Percentiles rank a stretch among this genome's conserved stretches.
These are phyloP conservation scores for Tetramorium parvispinum DNA, from an alignment of 1,140 invertebrate genomes.

Conservation along the genomic window DNA sequence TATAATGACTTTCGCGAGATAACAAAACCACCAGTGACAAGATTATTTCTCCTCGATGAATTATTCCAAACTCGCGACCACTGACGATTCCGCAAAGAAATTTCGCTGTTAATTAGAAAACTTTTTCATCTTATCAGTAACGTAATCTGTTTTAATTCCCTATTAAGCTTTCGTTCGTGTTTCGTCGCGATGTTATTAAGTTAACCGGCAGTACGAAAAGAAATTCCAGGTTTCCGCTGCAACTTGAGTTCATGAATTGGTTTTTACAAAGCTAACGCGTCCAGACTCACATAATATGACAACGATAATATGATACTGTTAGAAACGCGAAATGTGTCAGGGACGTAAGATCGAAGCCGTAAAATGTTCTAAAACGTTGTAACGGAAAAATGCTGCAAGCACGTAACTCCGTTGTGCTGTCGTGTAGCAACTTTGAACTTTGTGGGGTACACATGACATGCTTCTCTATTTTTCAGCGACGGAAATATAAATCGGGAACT, in stretches of 20 bases:
- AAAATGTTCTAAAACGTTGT: slow-evolving; percentile 1
- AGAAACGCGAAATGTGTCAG: background rate
- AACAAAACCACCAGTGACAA: slow-evolving; percentile 8
- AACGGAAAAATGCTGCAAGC: slow-evolving; percentile 3
- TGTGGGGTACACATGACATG: background rate
- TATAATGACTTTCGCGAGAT: slow-evolving; percentile 30
- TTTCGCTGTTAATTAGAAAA: slow-evolving; percentile 58
- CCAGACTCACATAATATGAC: background rate
- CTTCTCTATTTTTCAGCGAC: slow-evolving; percentile 12
- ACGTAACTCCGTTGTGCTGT: background rate
- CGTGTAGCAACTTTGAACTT: slow-evolving; percentile 8
- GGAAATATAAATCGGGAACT: slow-evolving; percentile 18
- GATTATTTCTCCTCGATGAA: slow-evolving; percentile 33
- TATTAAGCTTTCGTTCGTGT: slow-evolving; percentile 37
- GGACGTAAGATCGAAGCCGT: background rate
- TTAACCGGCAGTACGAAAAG: slow-evolving; percentile 3
- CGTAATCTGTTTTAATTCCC: slow-evolving; percentile 41
- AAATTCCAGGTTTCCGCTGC: background rate
- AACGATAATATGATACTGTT: background rate
- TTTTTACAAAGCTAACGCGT: background rate
- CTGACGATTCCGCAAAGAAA: slow-evolving; percentile 41
- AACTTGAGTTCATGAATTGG: background rate
- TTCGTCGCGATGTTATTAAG: slow-evolving; percentile 33
- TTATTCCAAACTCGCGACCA: slow-evolving; percentile 35
- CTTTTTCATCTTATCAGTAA: slow-evolving; percentile 46